Conservation (phyloP, 2,113 vertebrate species). For the Nothocercus nigrocapillus region DNA sequence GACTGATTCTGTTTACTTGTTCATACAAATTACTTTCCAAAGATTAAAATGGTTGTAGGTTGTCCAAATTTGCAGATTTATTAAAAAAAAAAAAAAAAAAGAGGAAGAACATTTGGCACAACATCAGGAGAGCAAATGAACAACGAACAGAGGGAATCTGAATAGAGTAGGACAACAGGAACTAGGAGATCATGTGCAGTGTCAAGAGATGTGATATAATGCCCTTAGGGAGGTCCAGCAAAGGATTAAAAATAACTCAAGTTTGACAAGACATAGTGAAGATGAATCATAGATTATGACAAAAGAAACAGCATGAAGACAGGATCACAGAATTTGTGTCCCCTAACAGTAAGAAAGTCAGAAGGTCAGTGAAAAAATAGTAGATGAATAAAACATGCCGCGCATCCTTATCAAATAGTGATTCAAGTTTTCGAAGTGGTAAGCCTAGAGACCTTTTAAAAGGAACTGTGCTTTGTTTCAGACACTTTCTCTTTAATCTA, state of each 20-base stretch:
- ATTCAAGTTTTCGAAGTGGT: neutral
- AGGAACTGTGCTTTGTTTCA: neutral
- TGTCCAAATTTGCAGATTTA: constrained; percentile 19
- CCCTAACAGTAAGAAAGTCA: neutral
- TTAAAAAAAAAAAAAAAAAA: neutral
- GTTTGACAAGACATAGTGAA: constrained; percentile 43
- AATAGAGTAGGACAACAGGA: constrained; percentile 12
- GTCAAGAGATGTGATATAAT: constrained; percentile 52
- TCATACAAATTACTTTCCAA: constrained; percentile 15
- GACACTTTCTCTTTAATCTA: neutral
- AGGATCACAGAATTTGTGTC: constrained; percentile 35
- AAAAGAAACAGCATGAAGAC: constrained; percentile 34
- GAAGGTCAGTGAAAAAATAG: neutral
- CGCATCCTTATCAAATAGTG: neutral
- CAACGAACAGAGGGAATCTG: neutral
- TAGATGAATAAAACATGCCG: neutral
- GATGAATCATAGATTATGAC: constrained; percentile 58
- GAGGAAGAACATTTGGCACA: neutral
- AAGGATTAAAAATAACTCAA: constrained; percentile 57
- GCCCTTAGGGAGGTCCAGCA: constrained; percentile 22
- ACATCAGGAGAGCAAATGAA: constrained; percentile 31
- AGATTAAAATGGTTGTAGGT: neutral
- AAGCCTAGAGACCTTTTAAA: neutral
- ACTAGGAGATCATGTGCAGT: constrained; percentile 23
- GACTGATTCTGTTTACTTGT: neutral